phyloP scores from a whole-genome alignment of 2,797 vertebrate genomes.

The Ibycter americanus region DNA sequence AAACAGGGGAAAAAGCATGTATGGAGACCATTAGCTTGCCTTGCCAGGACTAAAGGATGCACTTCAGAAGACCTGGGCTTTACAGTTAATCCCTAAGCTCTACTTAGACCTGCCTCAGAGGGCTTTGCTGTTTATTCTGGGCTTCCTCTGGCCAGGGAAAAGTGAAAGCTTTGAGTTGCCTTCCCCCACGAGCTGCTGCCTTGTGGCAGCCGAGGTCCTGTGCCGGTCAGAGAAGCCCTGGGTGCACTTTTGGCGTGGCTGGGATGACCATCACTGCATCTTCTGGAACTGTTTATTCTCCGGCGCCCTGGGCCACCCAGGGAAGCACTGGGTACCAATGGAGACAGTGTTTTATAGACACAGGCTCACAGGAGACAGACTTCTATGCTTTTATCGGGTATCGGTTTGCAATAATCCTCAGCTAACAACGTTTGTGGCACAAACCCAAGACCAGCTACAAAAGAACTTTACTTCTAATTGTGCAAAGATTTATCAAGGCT shows the following conservation, averaged over 20 bases:
- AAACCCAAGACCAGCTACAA: background rate
- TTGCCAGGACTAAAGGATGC: background rate
- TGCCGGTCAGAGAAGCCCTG: accelerated
- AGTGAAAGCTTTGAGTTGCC: background rate
- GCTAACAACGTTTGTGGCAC: background rate
- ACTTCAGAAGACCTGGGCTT: background rate
- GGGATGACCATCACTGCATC: accelerated
- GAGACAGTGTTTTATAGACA: accelerated
- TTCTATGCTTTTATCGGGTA: background rate
- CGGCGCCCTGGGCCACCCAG: background rate
- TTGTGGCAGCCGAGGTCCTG: background rate
- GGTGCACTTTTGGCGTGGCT: accelerated
- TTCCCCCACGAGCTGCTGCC: background rate
- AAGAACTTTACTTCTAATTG: background rate
- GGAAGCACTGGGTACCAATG: accelerated
- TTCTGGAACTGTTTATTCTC: accelerated
- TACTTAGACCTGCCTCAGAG: background rate
- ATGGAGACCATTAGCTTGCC: background rate
- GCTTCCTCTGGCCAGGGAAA: background rate
- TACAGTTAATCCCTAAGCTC: background rate
- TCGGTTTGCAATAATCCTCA: background rate
- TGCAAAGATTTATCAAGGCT: background rate
- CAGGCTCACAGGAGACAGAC: background rate
- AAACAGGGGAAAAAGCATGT: accelerated
- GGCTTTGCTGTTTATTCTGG: background rate